Evolutionary conservation across 2,888 invertebrate species (phyloP).

Genomic region (Eupithecia dodoneata): DNA sequence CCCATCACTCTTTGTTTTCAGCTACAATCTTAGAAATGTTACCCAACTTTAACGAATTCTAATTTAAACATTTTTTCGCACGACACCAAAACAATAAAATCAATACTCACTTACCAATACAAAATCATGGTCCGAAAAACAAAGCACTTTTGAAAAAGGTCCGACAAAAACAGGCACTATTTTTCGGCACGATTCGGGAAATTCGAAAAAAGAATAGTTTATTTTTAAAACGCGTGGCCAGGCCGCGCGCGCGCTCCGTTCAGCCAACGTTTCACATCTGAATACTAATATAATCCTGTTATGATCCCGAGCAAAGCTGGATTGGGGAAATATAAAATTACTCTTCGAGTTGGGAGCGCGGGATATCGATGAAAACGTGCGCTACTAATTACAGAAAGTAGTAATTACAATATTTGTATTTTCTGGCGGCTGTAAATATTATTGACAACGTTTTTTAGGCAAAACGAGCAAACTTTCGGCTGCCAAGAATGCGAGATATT

Average conservation of each 20-base stretch:
- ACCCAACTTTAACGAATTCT: conserved; percentile 24
- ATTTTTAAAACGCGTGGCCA: conserved; percentile 49
- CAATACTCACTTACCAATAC: conserved; percentile 73
- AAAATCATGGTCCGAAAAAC: conserved; percentile 70
- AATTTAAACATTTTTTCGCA: conserved; percentile 42
- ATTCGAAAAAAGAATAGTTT: conserved; percentile 33
- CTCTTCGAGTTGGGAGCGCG: conserved; percentile 48
- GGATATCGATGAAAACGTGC: conserved; percentile 24
- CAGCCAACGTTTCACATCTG: conserved; percentile 56
- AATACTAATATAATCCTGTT: conserved; percentile 51
- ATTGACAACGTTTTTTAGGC: background rate
- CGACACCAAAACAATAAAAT: conserved; percentile 48
- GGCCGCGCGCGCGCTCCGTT: conserved; percentile 60
- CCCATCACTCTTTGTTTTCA: conserved; percentile 6
- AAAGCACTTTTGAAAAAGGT: conserved; percentile 44
- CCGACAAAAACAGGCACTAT: conserved; percentile 32
- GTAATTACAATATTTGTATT: background rate
- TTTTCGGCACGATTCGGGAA: conserved; percentile 27
- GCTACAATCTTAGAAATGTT: conserved; percentile 16
- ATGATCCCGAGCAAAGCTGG: conserved; percentile 64
- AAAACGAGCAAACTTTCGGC: background rate
- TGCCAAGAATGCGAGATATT: conserved; percentile 13
- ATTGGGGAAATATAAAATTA: conserved; percentile 77
- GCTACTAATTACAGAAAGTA: background rate
- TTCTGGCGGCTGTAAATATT: background rate